These are phyloP conservation scores for Orchesella cincta DNA, from an alignment of 1,140 invertebrate genomes.

Conservation along the genomic window DNA sequence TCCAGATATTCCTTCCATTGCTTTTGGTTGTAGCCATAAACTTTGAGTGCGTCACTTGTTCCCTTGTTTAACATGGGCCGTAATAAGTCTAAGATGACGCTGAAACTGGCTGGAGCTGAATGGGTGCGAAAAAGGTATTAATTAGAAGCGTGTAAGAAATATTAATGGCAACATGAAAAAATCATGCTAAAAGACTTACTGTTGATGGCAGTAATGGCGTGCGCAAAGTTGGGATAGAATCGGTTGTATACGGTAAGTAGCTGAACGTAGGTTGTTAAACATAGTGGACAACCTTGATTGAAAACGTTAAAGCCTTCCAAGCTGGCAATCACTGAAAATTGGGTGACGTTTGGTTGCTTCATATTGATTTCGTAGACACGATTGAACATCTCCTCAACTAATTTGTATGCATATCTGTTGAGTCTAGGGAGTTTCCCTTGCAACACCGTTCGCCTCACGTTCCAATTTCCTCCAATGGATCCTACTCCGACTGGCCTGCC, in stretches of 20 bases:
- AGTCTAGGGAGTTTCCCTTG: not conserved
- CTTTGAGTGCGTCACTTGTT: not conserved
- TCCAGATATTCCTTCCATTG: not conserved
- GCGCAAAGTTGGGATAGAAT: conserved; percentile 7
- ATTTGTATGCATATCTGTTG: not conserved
- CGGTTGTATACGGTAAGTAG: not conserved
- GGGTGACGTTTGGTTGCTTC: not conserved
- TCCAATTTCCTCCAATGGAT: not conserved
- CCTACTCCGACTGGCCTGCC: not conserved
- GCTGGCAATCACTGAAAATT: not conserved
- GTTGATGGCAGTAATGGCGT: not conserved
- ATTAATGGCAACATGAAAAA: no score
- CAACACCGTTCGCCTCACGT: not conserved
- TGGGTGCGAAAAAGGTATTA: not conserved
- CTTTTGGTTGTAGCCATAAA: conserved; percentile 15
- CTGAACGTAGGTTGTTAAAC: not conserved
- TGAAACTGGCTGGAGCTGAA: not conserved
- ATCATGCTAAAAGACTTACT: not conserved
- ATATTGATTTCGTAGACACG: not conserved
- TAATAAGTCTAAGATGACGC: not conserved
- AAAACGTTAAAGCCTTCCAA: conserved; percentile 8
- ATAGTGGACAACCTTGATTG: not conserved
- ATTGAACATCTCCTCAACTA: not conserved
- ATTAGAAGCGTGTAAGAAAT: no score
- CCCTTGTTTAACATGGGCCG: conserved; percentile 4